Conservation (phyloP, 2,888 invertebrate genomes). For the Lithosia quadra region DNA sequence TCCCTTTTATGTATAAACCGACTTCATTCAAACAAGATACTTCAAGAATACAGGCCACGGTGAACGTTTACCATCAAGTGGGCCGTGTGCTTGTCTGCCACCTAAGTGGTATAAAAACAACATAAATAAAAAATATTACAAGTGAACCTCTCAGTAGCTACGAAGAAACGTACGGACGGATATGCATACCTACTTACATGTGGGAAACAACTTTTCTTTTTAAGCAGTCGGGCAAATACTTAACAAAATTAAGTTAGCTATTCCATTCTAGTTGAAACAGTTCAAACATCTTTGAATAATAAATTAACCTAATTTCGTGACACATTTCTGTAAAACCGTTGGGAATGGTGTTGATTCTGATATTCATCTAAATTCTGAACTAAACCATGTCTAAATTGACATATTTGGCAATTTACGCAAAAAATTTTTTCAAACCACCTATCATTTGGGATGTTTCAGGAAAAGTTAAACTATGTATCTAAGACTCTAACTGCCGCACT, state of each 20-base stretch:
- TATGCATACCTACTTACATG: too few relatives aligned
- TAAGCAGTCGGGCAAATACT: background rate
- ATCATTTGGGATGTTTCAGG: too few relatives aligned
- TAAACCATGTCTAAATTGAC: too few relatives aligned
- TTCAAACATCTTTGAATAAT: conserved; percentile 39
- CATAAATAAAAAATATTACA: too few relatives aligned
- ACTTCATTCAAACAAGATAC: background rate
- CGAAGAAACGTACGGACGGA: background rate
- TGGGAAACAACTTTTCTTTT: background rate
- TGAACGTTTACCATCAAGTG: too few relatives aligned
- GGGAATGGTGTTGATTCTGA: conserved; percentile 5
- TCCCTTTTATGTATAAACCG: background rate
- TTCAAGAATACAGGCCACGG: too few relatives aligned
- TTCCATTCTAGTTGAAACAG: background rate
- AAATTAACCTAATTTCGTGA: conserved; percentile 34
- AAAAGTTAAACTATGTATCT: too few relatives aligned
- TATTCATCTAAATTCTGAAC: background rate
- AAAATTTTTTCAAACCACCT: too few relatives aligned
- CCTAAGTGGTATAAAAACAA: too few relatives aligned
- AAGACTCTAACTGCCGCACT: too few relatives aligned
- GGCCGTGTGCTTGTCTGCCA: too few relatives aligned
- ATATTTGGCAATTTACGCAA: too few relatives aligned
- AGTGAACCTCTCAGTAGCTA: background rate
- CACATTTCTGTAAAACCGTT: conserved; percentile 33
- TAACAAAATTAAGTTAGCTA: conserved; percentile 19